Evolutionary conservation across 2,888 invertebrate genomes (phyloP).

Genomic region (Himalopsyche japonica): DNA sequence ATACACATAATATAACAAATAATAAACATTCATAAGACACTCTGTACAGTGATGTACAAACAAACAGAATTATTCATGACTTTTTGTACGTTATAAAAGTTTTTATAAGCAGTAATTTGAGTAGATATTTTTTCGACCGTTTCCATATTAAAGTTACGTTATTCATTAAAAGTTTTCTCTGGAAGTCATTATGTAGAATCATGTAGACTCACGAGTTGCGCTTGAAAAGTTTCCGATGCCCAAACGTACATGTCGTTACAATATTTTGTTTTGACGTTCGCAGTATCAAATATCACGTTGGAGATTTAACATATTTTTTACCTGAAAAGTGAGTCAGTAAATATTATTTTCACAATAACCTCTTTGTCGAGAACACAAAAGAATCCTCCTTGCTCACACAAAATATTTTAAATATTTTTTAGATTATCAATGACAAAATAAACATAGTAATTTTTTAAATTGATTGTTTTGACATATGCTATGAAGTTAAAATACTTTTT

Average conservation of each 20-base stretch:
- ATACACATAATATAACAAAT: no score
- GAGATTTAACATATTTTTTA: not conserved
- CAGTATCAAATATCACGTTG: not conserved
- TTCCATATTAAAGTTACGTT: conserved; percentile 13
- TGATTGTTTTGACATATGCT: no score
- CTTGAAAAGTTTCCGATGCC: no score
- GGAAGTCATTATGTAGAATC: conserved; percentile 19
- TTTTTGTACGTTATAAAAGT: not conserved
- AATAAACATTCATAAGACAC: no score
- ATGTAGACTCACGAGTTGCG: not conserved
- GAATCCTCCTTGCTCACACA: no score
- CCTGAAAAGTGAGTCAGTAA: not conserved
- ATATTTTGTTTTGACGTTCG: not conserved
- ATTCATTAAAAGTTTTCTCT: conserved; percentile 18
- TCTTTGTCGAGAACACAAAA: no score
- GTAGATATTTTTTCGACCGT: conserved; percentile 3
- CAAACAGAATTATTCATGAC: not conserved
- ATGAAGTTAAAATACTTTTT: no score
- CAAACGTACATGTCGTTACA: not conserved
- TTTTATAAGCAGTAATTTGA: not conserved
- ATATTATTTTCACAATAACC: no score
- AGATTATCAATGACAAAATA: no score
- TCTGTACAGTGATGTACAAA: not conserved
- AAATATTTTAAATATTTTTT: no score
- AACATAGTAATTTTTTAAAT: no score